Percentiles rank a stretch among this genome's conserved stretches.
phyloP scores from a whole-genome alignment of 2,797 vertebrate genomes.

The Urocyon cinereoargenteus region DNA sequence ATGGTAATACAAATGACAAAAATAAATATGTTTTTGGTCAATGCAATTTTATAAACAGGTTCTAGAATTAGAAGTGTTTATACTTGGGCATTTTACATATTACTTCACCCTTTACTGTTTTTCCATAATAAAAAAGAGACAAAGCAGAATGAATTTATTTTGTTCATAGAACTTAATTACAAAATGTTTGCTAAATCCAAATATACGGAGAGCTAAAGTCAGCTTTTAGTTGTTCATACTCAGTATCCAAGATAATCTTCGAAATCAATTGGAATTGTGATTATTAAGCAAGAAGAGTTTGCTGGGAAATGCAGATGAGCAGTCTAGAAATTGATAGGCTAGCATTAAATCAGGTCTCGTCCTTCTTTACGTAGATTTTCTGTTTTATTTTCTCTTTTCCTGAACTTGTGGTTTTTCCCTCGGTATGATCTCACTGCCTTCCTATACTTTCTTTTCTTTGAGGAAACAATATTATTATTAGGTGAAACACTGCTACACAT shows the following conservation, averaged over 20 bases:
- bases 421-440: not conserved
- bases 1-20: not conserved
- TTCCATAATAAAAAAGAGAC: not conserved
- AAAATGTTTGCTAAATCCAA: slow-evolving; percentile 18
- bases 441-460: not conserved
- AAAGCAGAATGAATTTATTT: slow-evolving; percentile 15
- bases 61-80: not conserved
- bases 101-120: slow-evolving; percentile 35
- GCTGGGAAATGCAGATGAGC: slow-evolving; percentile 22
- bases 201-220: slow-evolving; percentile 9
- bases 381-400: slow-evolving; percentile 24
- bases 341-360: not conserved
- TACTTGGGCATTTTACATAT: not conserved
- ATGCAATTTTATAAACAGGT: not conserved
- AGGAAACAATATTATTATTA: not conserved
- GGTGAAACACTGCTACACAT: not conserved
- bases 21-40: not conserved
- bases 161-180: not conserved
- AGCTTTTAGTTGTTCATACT: slow-evolving; percentile 21
- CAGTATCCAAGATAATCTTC: not conserved
- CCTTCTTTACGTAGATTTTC: slow-evolving; percentile 10
- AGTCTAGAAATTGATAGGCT: slow-evolving; percentile 48
- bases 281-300: slow-evolving; percentile 24
- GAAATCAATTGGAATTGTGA: slow-evolving; percentile 31
- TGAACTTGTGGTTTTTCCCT: not conserved